Evolutionary conservation across 2,113 vertebrate genomes (phyloP).

Genomic region (Eidolon helvum): DNA sequence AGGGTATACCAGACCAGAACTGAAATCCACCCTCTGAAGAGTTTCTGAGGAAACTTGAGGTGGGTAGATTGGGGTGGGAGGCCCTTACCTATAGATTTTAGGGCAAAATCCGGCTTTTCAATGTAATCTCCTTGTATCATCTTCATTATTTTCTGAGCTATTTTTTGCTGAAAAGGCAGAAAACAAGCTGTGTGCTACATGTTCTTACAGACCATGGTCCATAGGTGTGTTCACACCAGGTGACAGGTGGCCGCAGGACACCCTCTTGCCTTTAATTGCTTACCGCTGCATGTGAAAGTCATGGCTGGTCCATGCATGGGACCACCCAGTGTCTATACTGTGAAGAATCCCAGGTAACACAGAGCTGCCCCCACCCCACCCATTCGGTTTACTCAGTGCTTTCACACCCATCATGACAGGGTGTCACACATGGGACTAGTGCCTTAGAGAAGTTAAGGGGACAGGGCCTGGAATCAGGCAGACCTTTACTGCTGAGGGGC

Average conservation of each 20-base stretch:
- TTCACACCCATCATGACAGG: neutral
- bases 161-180: constrained; percentile 62
- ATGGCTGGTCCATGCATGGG: neutral
- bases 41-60: neutral
- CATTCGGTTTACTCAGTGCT: neutral
- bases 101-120: constrained; percentile 76
- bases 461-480: neutral
- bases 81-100: constrained; percentile 72
- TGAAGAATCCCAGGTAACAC: neutral
- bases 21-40: neutral
- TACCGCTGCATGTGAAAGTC: neutral
- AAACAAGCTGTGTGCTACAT: neutral
- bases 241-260: neutral
- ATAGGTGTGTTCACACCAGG: neutral
- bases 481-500: neutral
- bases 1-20: no score
- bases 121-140: constrained; percentile 77
- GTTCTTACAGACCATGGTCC: accelerated
- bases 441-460: neutral
- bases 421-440: neutral
- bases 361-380: accelerated
- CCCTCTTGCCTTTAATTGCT: neutral
- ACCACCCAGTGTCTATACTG: accelerated
- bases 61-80: neutral
- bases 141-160: constrained; percentile 76